Conservation (phyloP, 1,140 invertebrate genomes). For the Trichoplusia ni region DNA sequence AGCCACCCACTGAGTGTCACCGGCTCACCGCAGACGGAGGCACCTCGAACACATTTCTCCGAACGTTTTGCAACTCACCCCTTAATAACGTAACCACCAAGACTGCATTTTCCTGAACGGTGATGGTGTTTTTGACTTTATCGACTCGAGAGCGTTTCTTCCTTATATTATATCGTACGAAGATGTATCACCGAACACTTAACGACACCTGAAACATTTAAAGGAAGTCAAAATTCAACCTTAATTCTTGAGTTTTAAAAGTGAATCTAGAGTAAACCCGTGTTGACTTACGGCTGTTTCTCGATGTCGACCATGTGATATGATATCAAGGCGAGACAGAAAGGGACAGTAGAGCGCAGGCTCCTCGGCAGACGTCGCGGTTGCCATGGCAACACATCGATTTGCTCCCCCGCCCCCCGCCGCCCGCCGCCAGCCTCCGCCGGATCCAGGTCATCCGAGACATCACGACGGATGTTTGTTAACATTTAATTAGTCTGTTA, state of each 20-base stretch:
- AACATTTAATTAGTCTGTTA: constrained; percentile 40
- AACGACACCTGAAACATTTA: constrained; percentile 14
- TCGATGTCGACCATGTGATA: constrained; percentile 49
- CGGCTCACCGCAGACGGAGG: constrained; percentile 61
- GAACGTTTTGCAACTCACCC: constrained; percentile 20
- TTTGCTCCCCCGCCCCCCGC: constrained; percentile 56
- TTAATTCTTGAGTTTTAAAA: not conserved
- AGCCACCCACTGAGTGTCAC: constrained; percentile 71
- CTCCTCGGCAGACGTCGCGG: constrained; percentile 79
- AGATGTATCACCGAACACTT: constrained; percentile 36
- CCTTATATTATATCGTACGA: constrained; percentile 72
- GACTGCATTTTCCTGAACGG: constrained; percentile 36
- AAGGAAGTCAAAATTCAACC: constrained; percentile 20
- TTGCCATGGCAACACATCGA: constrained; percentile 77
- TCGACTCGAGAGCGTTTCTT: constrained; percentile 67
- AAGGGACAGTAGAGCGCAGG: constrained; percentile 78
- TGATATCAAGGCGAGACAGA: constrained; percentile 73
- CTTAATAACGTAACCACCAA: constrained; percentile 38
- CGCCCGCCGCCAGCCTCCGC: constrained; percentile 54
- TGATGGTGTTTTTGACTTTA: constrained; percentile 63
- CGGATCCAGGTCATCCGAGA: constrained; percentile 74
- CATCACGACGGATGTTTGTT: constrained; percentile 43
- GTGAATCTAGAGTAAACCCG: constrained; percentile 8
- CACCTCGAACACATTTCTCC: constrained; percentile 34
- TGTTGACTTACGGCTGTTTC: constrained; percentile 28